Evolutionary conservation across 2,113 vertebrate genomes (phyloP), one percentile per base, ranked within the genome.

Genomic region (Microcebus ravelobensis): DNA sequence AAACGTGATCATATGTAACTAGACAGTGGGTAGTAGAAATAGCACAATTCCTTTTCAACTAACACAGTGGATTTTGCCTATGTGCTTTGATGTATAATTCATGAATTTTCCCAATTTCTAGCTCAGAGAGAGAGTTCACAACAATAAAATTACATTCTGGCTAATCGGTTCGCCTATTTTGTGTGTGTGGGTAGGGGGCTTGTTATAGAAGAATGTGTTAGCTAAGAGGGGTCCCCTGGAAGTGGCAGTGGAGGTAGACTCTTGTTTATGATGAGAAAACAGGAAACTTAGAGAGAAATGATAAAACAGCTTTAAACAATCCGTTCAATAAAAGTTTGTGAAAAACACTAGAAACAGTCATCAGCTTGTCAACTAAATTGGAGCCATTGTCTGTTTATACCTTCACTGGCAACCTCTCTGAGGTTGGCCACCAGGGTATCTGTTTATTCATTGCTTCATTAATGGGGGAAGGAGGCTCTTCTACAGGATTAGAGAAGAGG

Each of bases 11-110:
- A 6, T 85, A 57, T 85, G 79, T 86, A 85, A 91, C 59, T 93
- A n/a, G 67, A 95, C 88, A 6, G 57, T 95, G 25, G 79, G 12
- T 95, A 91, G 70, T 73, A 94, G 57, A 90, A 76, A 92, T 59
- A 92, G 36, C 57, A 77, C 18, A 95, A 57, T 87, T 92, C 96
- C 34, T 95, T 95, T 93, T 92, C 84, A 91, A 77, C 25, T 61
- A 96, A 81, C 48, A 59, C 31, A 73, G 76, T 90, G 52, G 39
- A 8, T 91, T 96, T 86, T 94, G 57, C 95, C 36, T 94, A 67
- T 84, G 84, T 96, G 70, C 83, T 89, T 95, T 91, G 48, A 91
- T 98, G 77, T 90, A 91, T 96, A 95, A 95, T 96, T 96, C 90
- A 96, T 92, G 55, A 95, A 85, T 48, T 97, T 96, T 94, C 50